These are phyloP conservation scores for Odocoileus virginianus DNA, from an alignment of 2,113 vertebrate genomes.

Conservation along the genomic window DNA sequence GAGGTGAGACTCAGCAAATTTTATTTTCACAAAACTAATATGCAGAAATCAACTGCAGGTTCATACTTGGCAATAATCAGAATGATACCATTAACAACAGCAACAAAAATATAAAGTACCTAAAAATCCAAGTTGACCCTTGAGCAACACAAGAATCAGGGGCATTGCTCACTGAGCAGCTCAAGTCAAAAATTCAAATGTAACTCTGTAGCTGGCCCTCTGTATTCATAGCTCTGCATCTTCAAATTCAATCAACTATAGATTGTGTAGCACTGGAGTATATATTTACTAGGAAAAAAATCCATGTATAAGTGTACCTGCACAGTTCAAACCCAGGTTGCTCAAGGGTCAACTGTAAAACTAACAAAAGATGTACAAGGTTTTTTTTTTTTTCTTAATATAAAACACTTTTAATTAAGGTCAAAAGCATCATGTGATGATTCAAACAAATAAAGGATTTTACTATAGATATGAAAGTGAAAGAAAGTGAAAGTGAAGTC, in stretches of 20 bases:
- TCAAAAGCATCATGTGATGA: background rate
- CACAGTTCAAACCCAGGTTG: background rate
- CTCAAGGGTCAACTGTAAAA: background rate
- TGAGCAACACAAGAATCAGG: background rate
- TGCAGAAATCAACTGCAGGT: background rate
- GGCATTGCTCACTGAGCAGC: background rate
- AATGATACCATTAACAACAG: background rate
- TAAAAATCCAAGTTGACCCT: background rate
- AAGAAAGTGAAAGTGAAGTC: too few relatives aligned
- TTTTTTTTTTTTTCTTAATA: background rate
- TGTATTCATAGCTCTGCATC: background rate
- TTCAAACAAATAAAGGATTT: background rate
- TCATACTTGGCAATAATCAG: background rate
- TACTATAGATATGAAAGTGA: background rate
- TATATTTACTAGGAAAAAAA: background rate
- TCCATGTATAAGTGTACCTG: background rate
- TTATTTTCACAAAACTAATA: background rate
- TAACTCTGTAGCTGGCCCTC: background rate
- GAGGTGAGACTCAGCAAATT: background rate
- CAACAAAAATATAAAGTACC: background rate
- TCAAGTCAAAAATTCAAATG: background rate
- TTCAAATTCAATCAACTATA: background rate
- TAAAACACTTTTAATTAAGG: background rate
- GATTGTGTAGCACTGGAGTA: background rate
- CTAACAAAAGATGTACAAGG: background rate